Percentiles rank a stretch among this genome's conserved stretches.
Evolutionary conservation across 30 jellyfish, hydroid and myxozoan species (phyloP).

Genomic region (Clytia hemisphaerica): DNA sequence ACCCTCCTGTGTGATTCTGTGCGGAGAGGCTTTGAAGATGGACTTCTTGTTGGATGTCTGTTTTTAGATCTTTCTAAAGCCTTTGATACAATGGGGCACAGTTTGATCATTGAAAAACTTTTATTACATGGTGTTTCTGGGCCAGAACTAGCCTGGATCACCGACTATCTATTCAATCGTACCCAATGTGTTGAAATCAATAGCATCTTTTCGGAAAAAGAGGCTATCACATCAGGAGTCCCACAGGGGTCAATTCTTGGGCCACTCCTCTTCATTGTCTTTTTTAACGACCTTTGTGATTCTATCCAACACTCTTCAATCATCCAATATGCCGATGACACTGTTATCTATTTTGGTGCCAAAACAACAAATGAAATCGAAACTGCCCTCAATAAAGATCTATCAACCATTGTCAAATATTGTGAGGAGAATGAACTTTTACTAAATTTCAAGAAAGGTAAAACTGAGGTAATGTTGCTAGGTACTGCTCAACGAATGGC

Average conservation of each 20-base stretch:
- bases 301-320: not conserved
- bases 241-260: not conserved
- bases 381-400: not conserved
- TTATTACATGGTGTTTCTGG: too few species aligned
- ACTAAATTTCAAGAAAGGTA: slow-evolving; percentile 42
- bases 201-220: not conserved
- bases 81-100: slow-evolving; percentile 52
- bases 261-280: not conserved
- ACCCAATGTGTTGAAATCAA: not conserved
- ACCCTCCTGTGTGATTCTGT: slow-evolving; percentile 44
- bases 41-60: slow-evolving; percentile 55
- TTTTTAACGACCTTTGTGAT: not conserved
- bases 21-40: slow-evolving; percentile 47
- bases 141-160: too few species aligned
- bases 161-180: slow-evolving; percentile 58
- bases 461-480: slow-evolving; percentile 39
- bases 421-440: slow-evolving; percentile 33
- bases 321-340: slow-evolving; percentile 4
- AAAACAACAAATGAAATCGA: not conserved
- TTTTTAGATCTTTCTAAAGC: too few species aligned
- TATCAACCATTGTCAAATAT: not conserved
- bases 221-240: not conserved
- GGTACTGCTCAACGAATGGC: slow-evolving; percentile 48
- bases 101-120: slow-evolving; percentile 30
- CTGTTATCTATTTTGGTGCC: not conserved